Evolutionary conservation across 1,140 invertebrate genomes (phyloP), one percentile per base, ranked within the genome.

Genomic region (Chlorops oryzae): DNA sequence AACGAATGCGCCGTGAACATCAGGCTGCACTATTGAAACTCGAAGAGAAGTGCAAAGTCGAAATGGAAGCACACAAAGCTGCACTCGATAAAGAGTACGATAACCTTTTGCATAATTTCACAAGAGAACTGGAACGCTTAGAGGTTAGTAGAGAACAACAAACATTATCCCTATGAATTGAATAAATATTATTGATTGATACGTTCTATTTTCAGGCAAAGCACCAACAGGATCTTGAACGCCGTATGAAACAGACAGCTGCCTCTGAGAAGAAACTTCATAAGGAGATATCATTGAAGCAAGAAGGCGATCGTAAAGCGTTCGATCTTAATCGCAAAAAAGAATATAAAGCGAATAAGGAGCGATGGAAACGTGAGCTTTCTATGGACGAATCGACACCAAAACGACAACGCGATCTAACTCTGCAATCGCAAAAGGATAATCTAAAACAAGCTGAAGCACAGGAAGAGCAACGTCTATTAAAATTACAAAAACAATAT

Each of bases 281-380:
- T 32, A 97, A 96, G 76, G 91, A 96, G 62, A 96, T 98, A 57
- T 83, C 84, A 6, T 76, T 83, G 51, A 80, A 87, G 59, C 94
- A 99, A 60, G 91, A 97, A 56, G 83, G 84, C 54, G 95, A 98
- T 65, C 78, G 88, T 41, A 81, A 78, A 72, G 85, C 84, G 28
- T 92, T 95, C 65, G 87, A 91, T 71, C 77, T 86, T 50, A 88
- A 93, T 62, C 91, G 95, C 74, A 96, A 98, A 76, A 90, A 90
- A 70, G 95, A 98, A 73, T 98, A 98, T 77, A 99, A 99, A 77
- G 86, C 86, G 38, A 97, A 92, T 70, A 98, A 98, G 77, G 96
- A 99, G 70, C 77, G 90, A 61, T 93, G 92, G 85, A 98, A 93
- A 82, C 84, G 88, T 67, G 91, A 95, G 73, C 78, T 96, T 32